Evolutionary conservation across 1,140 invertebrate species (phyloP).

Genomic region (Hyles euphorbiae): DNA sequence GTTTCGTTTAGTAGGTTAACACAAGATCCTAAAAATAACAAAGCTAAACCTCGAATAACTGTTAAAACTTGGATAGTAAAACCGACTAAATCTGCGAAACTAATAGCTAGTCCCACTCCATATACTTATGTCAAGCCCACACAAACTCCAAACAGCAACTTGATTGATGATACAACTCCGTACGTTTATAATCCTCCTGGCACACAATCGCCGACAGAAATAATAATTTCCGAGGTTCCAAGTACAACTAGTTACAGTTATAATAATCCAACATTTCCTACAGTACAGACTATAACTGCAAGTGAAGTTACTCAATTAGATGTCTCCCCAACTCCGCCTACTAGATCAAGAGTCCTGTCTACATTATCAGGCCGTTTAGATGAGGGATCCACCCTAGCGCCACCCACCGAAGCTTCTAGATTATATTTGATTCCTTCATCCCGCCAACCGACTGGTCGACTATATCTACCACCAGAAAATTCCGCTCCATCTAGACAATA

Average conservation of each 20-base stretch:
- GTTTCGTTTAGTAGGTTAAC: slow-evolving; percentile 48
- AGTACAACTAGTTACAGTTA: slow-evolving; percentile 18
- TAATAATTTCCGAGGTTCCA: slow-evolving; percentile 6
- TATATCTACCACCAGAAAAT: slow-evolving; percentile 40
- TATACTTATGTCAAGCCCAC: slow-evolving; percentile 43
- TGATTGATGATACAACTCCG: slow-evolving; percentile 11
- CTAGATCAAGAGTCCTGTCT: slow-evolving; percentile 15
- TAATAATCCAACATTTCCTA: slow-evolving; percentile 23
- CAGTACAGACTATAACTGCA: slow-evolving; percentile 23
- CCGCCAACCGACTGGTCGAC: slow-evolving; percentile 34
- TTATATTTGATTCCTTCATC: slow-evolving; percentile 38
- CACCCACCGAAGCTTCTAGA: slow-evolving; percentile 26
- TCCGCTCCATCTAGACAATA: slow-evolving; percentile 38
- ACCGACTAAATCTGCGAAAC: slow-evolving; percentile 46
- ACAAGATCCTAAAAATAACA: slow-evolving; percentile 43
- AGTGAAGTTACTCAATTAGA: slow-evolving; percentile 28
- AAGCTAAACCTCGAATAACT: slow-evolving; percentile 57
- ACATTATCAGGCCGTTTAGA: slow-evolving; percentile 22
- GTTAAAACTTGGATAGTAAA: slow-evolving; percentile 68
- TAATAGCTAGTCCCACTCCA: slow-evolving; percentile 40
- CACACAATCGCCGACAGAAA: slow-evolving; percentile 11
- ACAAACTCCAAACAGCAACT: slow-evolving; percentile 9
- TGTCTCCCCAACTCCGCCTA: slow-evolving; percentile 26
- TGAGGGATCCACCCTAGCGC: slow-evolving; percentile 16
- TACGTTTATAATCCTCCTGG: slow-evolving; percentile 26